Evolutionary conservation across 2,113 vertebrate genomes (phyloP), one percentile per base, ranked within the genome.

Genomic region (Drymodes brunneopygia): DNA sequence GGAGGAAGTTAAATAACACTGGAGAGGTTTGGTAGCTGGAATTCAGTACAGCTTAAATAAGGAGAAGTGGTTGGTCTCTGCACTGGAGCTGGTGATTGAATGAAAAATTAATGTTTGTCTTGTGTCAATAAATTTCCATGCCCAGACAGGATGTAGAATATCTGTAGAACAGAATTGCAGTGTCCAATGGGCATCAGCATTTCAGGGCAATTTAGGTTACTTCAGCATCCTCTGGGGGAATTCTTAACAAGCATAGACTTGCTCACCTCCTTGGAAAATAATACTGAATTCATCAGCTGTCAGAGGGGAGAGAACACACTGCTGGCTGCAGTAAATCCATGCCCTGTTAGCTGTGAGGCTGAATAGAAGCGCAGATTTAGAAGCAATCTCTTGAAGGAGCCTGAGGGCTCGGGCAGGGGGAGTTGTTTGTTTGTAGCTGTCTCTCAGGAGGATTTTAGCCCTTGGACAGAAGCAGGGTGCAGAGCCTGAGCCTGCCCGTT

Each of bases 1-100:
- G 94, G 95, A 95, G 95, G 95, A 97, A 96, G 86, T 92, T 77
- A 77, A 95, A 85, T 65, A 93, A 60, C 67, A 7, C 19, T 81
- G 50, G 38, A 65, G 78, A 71, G 78, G 65, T 75, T 79, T 65
- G 77, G 48, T 86, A 69, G 74, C 50, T 93, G 71, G 53, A 69
- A 57, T 79, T 88, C 69, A 87, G 29, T 44, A 20, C 25, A 31
- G 65, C 77, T 85, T 79, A 87, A 95, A 44, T 86, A 40, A 9
- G 14, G 35, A 91, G 65, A 84, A 61, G 22, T 64, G 75, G 48
- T 65, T 91, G 84, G 45, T 84, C 72, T 86, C 45, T 92, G 48
- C 91, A 60, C 9, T 88, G 60, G 61, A 92, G 64, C 65, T 78
- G 65, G 33, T 70, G 71, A 73, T 40, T 90, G 80, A 74, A 64